Conservation (phyloP, 1,140 invertebrate genomes). For the Octopus sinensis region DNA sequence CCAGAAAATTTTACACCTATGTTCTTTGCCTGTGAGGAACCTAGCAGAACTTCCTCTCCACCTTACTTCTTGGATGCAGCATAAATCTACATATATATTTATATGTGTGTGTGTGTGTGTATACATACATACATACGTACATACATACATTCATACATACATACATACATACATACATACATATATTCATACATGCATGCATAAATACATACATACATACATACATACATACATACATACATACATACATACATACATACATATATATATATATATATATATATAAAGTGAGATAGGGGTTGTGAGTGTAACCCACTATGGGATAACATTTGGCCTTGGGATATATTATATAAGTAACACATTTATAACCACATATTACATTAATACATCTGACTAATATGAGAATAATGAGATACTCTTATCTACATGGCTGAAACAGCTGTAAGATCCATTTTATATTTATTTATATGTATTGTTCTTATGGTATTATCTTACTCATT, state of each 20-base stretch:
- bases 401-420: no score
- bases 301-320: no score
- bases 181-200: slow-evolving; percentile 24
- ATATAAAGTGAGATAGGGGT: slow-evolving; percentile 16
- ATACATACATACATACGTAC: slow-evolving; percentile 24
- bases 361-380: no score
- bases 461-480: background rate
- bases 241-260: slow-evolving; percentile 26
- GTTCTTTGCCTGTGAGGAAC: no score
- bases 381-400: no score
- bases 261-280: slow-evolving; percentile 27
- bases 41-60: no score
- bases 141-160: slow-evolving; percentile 24
- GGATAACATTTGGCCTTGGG: no score
- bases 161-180: slow-evolving; percentile 24
- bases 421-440: no score
- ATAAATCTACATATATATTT: background rate
- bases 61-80: no score
- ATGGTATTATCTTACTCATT: background rate
- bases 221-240: slow-evolving; percentile 28
- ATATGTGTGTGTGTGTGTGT: background rate
- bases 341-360: no score
- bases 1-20: no score
- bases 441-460: no score
- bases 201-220: slow-evolving; percentile 23